Evolutionary conservation across 2,113 vertebrate species (phyloP), one percentile per base, ranked within the genome.

Genomic region (Australoheros scitulus): DNA sequence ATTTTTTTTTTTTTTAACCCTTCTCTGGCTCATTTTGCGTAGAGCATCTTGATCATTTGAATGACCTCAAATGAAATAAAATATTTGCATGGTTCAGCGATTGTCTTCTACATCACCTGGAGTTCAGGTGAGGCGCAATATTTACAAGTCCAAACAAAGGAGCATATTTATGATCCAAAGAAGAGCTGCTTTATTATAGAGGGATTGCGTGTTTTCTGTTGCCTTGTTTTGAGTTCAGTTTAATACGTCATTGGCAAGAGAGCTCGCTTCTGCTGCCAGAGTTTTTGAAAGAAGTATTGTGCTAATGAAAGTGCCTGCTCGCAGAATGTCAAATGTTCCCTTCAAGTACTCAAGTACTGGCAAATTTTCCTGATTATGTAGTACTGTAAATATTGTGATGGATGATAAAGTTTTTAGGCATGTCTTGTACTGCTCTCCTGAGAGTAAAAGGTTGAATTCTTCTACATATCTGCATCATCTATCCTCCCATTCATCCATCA

Each of bases 121-220:
- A 43, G 61, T 65, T 78, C 41, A 72, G 43, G 22, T 26, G 55
- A 68, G 50, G 78, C 41, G 7, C 32, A 7, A 14, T 72, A 43
- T 77, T 83, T 61, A 79, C 82, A 86, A 89, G 83, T 82, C 75
- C 76, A 88, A 84, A 87, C 81, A 72, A 55, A 72, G 60, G 77
- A 81, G 72, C 18, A 7, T 72, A 55, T 52, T 72, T 72, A 55
- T 20, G 43, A 70, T 59, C 38, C 72, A 1, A 68, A 80, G 52
- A 43, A 77, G 26, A 55, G 43, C 63, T 63, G 61, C 81, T 77
- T 70, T 61, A 77, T 80, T 75, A 34, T 38, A 70, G 76, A 55
- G 56, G 36, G 68, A 76, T 76, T 79, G 70, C 61, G 56, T 84
- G 41, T 68, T 86, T 83, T 77, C 60, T 65, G 36, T 24, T 52